A percentile compares a stretch with the other conserved stretches of the same genome.
phyloP scores from a whole-genome alignment of 2,113 vertebrate genomes.

The Sorex fumeus region DNA sequence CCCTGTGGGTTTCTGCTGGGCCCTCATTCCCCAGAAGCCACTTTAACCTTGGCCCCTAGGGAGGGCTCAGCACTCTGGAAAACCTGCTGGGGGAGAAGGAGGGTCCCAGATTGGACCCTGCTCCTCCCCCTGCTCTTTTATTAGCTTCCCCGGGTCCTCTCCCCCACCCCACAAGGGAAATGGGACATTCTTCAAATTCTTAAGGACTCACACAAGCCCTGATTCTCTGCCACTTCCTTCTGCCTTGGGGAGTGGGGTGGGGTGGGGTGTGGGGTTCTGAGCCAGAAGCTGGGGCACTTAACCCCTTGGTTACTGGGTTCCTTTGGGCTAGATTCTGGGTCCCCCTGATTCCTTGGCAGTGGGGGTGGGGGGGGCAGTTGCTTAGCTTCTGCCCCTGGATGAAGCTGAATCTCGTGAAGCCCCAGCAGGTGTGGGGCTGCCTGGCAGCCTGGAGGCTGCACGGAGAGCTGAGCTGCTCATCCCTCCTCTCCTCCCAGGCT shows the following conservation, averaged over 20 bases:
- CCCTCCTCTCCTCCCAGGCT: conserved; percentile 16
- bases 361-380: neutral
- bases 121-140: neutral
- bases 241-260: conserved; percentile 75
- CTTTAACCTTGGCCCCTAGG: neutral
- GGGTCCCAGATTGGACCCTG: neutral
- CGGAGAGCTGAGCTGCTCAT: conserved; percentile 15
- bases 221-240: conserved; percentile 80
- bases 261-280: conserved; percentile 51
- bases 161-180: conserved; percentile 77
- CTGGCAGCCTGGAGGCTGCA: neutral
- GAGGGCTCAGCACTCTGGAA: neutral
- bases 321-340: neutral
- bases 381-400: neutral
- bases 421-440: neutral
- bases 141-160: conserved; percentile 24
- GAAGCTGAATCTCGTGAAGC: too few species aligned
- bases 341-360: neutral
- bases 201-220: conserved; percentile 79
- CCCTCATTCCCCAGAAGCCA: conserved; percentile 25
- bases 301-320: conserved; percentile 61
- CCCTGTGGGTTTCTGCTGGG: conserved; percentile 22
- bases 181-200: conserved; percentile 85
- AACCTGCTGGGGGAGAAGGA: neutral
- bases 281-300: conserved; percentile 71